A percentile compares a stretch with the other conserved stretches of the same genome.
Conservation (phyloP, 2,888 invertebrate species). For the Acanthoscelides obtectus region DNA sequence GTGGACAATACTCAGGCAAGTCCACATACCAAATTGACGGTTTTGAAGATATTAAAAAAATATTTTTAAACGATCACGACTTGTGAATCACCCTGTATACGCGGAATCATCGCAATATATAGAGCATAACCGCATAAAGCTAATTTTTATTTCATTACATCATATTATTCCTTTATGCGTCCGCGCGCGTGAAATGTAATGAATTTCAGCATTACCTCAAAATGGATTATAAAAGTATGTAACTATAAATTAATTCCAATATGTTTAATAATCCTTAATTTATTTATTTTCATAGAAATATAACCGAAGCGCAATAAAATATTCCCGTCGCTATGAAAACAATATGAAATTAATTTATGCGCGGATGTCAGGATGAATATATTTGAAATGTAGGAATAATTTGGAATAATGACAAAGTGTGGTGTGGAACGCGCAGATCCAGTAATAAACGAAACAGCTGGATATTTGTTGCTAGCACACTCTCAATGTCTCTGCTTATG, state of each 20-base stretch:
- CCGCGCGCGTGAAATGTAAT: neutral
- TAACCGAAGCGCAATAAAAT: neutral
- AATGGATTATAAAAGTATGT: neutral
- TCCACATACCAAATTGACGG: too few species aligned
- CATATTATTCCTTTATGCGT: neutral
- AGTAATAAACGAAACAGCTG: neutral
- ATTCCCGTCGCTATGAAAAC: neutral
- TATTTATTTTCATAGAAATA: neutral
- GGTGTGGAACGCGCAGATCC: neutral
- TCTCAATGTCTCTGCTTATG: too few species aligned
- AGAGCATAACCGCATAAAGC: neutral
- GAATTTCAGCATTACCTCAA: neutral
- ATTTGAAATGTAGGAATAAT: neutral
- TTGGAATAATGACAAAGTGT: neutral
- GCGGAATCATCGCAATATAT: neutral
- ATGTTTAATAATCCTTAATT: neutral
- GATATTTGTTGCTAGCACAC: too few species aligned
- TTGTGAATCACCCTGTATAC: neutral
- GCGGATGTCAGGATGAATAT: neutral
- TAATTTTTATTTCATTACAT: neutral
- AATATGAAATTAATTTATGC: neutral
- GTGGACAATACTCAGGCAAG: too few species aligned
- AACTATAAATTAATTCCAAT: neutral
- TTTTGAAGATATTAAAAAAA: too few species aligned
- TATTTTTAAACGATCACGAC: too few species aligned